phyloP scores from a whole-genome alignment of 2,797 vertebrate species.

The Tympanoctomys barrerae region DNA sequence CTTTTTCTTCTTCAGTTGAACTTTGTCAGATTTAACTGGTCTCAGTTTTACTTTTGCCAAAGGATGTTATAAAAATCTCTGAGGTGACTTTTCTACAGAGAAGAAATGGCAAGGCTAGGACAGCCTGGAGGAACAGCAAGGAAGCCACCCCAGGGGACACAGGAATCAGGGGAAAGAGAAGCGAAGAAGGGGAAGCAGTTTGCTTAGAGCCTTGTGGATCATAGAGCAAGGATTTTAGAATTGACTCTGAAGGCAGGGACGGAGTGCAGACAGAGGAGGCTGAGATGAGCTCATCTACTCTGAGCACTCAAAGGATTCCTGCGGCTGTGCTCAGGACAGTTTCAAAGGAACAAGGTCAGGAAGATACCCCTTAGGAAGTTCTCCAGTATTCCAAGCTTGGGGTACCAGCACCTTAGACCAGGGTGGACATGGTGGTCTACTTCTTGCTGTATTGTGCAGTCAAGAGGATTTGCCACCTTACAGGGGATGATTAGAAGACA shows the following conservation, averaged over 20 bases:
- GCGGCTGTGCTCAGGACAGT: not conserved
- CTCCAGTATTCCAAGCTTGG: not conserved
- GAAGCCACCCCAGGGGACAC: rapidly evolving
- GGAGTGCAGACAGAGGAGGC: not conserved
- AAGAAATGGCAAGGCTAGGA: not conserved
- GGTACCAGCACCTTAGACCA: rapidly evolving
- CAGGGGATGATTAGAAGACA: not conserved
- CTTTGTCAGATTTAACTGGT: not conserved
- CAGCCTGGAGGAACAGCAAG: not conserved
- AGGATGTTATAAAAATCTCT: not conserved
- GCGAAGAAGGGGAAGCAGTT: too few relatives aligned
- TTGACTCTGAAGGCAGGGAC: not conserved
- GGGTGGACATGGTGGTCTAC: not conserved
- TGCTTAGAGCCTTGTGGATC: rapidly evolving
- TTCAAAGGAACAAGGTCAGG: not conserved
- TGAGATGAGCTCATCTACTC: not conserved
- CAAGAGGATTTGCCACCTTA: not conserved
- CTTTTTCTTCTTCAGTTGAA: not conserved
- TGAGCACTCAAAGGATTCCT: not conserved
- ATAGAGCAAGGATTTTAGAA: rapidly evolving
- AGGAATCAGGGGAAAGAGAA: too few relatives aligned
- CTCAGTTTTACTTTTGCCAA: not conserved
- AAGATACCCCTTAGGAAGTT: not conserved
- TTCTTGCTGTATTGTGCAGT: not conserved
- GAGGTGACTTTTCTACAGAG: not conserved